phyloP scores from a whole-genome alignment of 92 coral and sea anemone species.

The Zoanthus sansibaricus region DNA sequence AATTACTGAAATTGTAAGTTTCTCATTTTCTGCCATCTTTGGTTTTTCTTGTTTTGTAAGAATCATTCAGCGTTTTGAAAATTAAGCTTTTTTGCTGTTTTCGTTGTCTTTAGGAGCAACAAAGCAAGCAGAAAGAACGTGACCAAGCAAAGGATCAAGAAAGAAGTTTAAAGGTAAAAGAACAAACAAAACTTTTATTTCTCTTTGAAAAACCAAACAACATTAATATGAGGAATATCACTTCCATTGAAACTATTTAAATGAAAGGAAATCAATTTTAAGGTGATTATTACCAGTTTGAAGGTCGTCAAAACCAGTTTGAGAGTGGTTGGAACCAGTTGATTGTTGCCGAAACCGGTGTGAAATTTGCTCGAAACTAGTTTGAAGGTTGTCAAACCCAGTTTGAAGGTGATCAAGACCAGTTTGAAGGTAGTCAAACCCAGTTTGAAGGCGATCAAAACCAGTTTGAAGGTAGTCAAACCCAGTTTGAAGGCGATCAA shows the following conservation, averaged over 20 bases:
- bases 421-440: background rate
- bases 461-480: background rate
- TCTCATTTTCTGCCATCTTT: background rate
- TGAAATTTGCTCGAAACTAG: background rate
- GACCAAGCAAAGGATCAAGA: slow-evolving; percentile 44
- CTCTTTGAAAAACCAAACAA: no score
- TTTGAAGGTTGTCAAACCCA: background rate
- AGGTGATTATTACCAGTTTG: no score
- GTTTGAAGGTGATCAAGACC: background rate
- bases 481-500: background rate
- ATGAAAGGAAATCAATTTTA: background rate
- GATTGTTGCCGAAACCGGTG: background rate
- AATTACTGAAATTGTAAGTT: slow-evolving; percentile 31
- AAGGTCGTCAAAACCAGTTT: no score
- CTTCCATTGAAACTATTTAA: background rate
- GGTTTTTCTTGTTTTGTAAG: background rate
- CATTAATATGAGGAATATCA: background rate
- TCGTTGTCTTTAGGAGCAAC: background rate
- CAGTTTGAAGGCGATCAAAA: background rate
- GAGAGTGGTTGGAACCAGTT: background rate
- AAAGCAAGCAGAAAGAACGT: slow-evolving; percentile 50
- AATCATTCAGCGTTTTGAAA: background rate
- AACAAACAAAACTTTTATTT: background rate
- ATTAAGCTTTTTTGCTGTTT: background rate
- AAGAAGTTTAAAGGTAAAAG: slow-evolving; percentile 47